These are phyloP conservation scores for Uria aalge DNA, from an alignment of 2,113 vertebrate genomes.

Conservation along the genomic window DNA sequence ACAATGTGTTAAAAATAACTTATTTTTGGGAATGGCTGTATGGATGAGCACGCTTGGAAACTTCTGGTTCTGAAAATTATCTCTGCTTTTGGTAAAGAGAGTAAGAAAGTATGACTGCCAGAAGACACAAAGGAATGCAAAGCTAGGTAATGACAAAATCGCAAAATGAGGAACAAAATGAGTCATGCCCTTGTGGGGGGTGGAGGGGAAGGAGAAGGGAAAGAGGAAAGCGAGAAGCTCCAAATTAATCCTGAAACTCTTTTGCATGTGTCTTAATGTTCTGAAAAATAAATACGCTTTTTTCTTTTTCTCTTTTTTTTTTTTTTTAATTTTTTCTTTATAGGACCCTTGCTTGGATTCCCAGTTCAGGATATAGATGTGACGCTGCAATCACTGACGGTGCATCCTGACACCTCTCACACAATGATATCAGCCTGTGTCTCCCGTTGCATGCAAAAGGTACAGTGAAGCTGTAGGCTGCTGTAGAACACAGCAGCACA, in stretches of 20 bases:
- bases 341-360: conserved; percentile 90
- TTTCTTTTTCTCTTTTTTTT: neutral
- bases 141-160: neutral
- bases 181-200: accelerated
- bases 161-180: neutral
- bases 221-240: neutral
- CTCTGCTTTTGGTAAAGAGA: neutral
- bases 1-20: neutral
- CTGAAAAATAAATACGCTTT: neutral
- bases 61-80: neutral
- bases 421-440: conserved; percentile 92
- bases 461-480: conserved; percentile 37
- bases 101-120: neutral
- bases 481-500: neutral
- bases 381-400: conserved; percentile 73
- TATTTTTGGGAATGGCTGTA: neutral
- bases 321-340: neutral
- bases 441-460: conserved; percentile 91
- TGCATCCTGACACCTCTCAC: conserved; percentile 84
- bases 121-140: neutral
- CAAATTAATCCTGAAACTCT: neutral
- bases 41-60: neutral
- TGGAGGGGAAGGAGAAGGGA: neutral
- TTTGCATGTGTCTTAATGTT: neutral
- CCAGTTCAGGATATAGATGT: conserved; percentile 85